Evolutionary conservation across 1,140 invertebrate genomes (phyloP).

Genomic region (Drosophila saltans): DNA sequence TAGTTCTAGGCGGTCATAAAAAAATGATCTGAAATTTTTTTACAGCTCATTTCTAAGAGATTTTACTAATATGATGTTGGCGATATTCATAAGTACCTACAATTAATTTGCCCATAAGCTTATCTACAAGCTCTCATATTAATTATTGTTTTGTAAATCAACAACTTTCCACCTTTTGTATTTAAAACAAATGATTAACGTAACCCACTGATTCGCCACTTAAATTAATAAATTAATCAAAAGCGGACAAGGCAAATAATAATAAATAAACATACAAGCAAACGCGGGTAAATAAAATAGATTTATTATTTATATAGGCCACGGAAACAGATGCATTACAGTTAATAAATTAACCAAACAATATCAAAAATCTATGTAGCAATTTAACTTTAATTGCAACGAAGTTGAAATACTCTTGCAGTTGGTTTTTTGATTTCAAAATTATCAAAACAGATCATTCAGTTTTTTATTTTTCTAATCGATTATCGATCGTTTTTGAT

Average conservation of each 20-base stretch:
- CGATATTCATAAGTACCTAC: not conserved
- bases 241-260: conserved; percentile 27
- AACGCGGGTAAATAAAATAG: conserved; percentile 50
- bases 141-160: conserved; percentile 18
- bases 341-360: conserved; percentile 37
- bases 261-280: conserved; percentile 22
- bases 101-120: conserved; percentile 5
- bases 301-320: conserved; percentile 54
- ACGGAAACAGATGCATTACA: conserved; percentile 8
- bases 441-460: too few relatives aligned
- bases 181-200: conserved; percentile 22
- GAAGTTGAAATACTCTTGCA: not conserved
- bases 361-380: not conserved
- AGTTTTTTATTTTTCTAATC: too few relatives aligned
- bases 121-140: not conserved
- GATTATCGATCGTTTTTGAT: too few relatives aligned
- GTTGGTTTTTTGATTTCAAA: too few relatives aligned
- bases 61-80: not conserved
- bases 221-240: conserved; percentile 61
- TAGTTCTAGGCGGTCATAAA: conserved; percentile 26
- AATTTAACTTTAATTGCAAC: not conserved
- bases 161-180: conserved; percentile 17
- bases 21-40: conserved; percentile 10
- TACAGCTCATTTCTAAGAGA: not conserved
- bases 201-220: conserved; percentile 16